Evolutionary conservation across 2,113 vertebrate genomes (phyloP).

Genomic region (Salvelinus namaycush): DNA sequence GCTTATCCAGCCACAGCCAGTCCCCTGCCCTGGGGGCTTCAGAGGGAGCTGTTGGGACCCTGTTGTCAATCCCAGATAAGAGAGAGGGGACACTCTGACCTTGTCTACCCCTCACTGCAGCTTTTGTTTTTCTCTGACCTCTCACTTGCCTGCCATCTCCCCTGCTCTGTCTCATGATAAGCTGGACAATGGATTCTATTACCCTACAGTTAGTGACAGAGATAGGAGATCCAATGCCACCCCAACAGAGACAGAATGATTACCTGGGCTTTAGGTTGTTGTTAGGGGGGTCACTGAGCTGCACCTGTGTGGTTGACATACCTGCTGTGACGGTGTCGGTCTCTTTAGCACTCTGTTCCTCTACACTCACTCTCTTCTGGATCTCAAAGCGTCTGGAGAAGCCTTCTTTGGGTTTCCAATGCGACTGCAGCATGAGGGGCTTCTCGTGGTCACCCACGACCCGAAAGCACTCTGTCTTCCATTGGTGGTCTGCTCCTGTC

Average conservation of each 20-base stretch:
- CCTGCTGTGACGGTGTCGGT: slow-evolving; percentile 74
- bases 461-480: slow-evolving; percentile 76
- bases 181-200: slow-evolving; percentile 51
- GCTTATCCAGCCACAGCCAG: not conserved
- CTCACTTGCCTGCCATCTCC: slow-evolving; percentile 36
- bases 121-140: slow-evolving; percentile 55
- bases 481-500: slow-evolving; percentile 62
- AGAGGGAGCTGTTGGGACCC: slow-evolving; percentile 32
- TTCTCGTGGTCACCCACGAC: slow-evolving; percentile 74
- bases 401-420: slow-evolving; percentile 81
- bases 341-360: slow-evolving; percentile 65
- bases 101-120: slow-evolving; percentile 25
- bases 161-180: slow-evolving; percentile 49
- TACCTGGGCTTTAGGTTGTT: slow-evolving; percentile 23
- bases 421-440: slow-evolving; percentile 76
- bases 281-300: slow-evolving; percentile 13
- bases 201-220: slow-evolving; percentile 39
- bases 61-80: slow-evolving; percentile 58
- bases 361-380: slow-evolving; percentile 59
- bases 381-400: slow-evolving; percentile 78
- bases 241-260: slow-evolving; percentile 25
- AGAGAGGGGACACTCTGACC: slow-evolving; percentile 31
- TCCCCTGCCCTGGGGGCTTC: slow-evolving; percentile 11
- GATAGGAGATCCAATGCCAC: slow-evolving; percentile 22
- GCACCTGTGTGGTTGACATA: slow-evolving; percentile 34